Percentiles rank a stretch among this genome's conserved stretches.
Evolutionary conservation across 30 jellyfish, hydroid and myxozoan genomes (phyloP).

Genomic region (Morbakka virulenta): DNA sequence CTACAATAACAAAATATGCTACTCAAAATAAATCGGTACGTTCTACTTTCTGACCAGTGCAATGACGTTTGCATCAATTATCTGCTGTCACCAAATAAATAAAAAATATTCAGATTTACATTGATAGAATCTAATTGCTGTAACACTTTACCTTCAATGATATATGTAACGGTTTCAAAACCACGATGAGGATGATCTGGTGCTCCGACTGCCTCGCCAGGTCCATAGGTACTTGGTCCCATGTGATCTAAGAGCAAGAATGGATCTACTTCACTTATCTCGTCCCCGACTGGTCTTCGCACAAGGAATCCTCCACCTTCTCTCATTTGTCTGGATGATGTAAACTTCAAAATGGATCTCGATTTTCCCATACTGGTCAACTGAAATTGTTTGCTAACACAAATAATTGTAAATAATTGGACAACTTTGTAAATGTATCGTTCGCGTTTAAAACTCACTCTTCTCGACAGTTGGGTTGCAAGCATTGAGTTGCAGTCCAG

Average conservation of each 20-base stretch:
- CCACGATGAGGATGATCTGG: slow-evolving; percentile 99
- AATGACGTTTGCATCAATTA: too few species aligned
- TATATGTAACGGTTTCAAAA: slow-evolving; percentile 91
- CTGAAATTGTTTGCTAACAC: too few species aligned
- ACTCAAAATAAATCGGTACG: too few species aligned
- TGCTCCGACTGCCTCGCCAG: slow-evolving; percentile 98
- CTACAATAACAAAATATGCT: too few species aligned
- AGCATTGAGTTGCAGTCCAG: too few species aligned
- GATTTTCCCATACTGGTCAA: slow-evolving; percentile 11
- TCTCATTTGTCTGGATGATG: slow-evolving; percentile 70
- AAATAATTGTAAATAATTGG: too few species aligned
- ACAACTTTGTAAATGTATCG: too few species aligned
- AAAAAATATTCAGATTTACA: too few species aligned
- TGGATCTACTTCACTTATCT: slow-evolving; percentile 83
- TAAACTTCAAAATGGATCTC: slow-evolving; percentile 55
- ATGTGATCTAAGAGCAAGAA: slow-evolving; percentile 91
- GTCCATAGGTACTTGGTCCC: slow-evolving; percentile 92
- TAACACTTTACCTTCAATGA: slow-evolving; percentile 77
- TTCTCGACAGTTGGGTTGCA: too few species aligned
- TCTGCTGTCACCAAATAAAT: too few species aligned
- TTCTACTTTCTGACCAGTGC: too few species aligned
- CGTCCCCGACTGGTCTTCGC: slow-evolving; percentile 94
- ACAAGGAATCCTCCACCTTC: slow-evolving; percentile 99
- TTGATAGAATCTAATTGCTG: background rate
- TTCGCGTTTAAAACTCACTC: too few species aligned